Evolutionary conservation across 2,113 vertebrate species (phyloP), one percentile per base, ranked within the genome.

Genomic region (Lepus timidus): DNA sequence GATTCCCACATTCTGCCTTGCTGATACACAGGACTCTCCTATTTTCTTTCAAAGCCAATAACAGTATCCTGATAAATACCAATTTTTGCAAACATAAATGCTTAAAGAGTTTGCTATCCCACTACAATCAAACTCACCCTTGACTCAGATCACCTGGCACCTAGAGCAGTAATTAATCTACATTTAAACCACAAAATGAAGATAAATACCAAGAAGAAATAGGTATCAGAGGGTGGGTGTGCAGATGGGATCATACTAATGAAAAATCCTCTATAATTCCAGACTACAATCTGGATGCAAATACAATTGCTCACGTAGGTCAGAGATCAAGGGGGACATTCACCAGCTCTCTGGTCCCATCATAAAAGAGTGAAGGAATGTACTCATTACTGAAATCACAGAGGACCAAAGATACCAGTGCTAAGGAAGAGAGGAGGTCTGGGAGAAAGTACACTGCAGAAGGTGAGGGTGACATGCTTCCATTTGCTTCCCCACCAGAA

Each of bases 181-280:
- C 13, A 74, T 44, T 80, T 76, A 85, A 83, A 49, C 44, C 3
- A 65, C 20, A 61, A 94, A 83, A 80, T 79, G 75, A 93, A 58
- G 33, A 85, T 44, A 85, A 84, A 68, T 67, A 49, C 44, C 71
- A 92, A 55, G 70, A 39, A 49, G 74, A 88, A 95, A 78, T 9
- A 67, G 64, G 36, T 62, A 31, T 29, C 51, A 51, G 11, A 83
- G 74, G 23, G 52, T 44, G 68, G 2, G 44, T 74, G 49, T 49
- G 4, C 11, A 78, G 17, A 49, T 27, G 17, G 23, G 12, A 23
- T 8, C 61, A 58, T 39, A 12, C 65, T 83, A 65, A 74, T 70
- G 20, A 76, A 80, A 82, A 90, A n/a, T 52, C 49, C 17, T 52
- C 51, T 20, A 58, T 36, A 62, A 80, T 68, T 74, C 68, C n/a